Evolutionary conservation across 1,140 invertebrate genomes (phyloP), one percentile per base, ranked within the genome.

Genomic region (Aphaenogaster ashmeadi): DNA sequence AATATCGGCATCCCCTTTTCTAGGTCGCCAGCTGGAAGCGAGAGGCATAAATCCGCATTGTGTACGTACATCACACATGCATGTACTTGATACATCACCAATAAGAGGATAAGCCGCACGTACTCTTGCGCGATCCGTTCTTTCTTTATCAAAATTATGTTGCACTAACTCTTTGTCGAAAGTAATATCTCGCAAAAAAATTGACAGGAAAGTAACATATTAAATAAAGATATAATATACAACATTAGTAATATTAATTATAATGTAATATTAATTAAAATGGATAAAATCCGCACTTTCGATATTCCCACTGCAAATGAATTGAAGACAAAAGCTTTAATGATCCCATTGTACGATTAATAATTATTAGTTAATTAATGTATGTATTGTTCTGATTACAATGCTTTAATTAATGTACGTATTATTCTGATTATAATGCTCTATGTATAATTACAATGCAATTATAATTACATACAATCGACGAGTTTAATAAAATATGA

Each of bases 111-210:
- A 74, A 83, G 41, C 36, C 41, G 27, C 3, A 41, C 27, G n/a
- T 27, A n/a, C 33, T 79, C 7, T 67, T 18, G 3, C 1, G 18
- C 41, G 60, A 77, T 41, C 60, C 36, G 47, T 58, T 11, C 44
- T 21, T 58, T 64, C 71, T 90, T 87, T 87, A 89, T 90, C 87
- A 90, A 90, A 83, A 87, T 89, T 89, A 50, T 50, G 3, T 41
- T 67, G 38, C 38, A 44, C 18, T 9, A 38, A 67, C 4, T 64
- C 50, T 77, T 44, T 71, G 36, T 67, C 27, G 8, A 72, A 69
- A n/a, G 3, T 86, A 69, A 27, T 80, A 21, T 21, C 4, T 44
- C 36, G 66, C n/a, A n/a, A 4, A n/a, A 78, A 78, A 47, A 78
- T 18, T n/a, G 4, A 44, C 1, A 8, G 27, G 44, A 58, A 77